Conservation (phyloP, 2,797 vertebrate species). For the Anguilla marmorata region DNA sequence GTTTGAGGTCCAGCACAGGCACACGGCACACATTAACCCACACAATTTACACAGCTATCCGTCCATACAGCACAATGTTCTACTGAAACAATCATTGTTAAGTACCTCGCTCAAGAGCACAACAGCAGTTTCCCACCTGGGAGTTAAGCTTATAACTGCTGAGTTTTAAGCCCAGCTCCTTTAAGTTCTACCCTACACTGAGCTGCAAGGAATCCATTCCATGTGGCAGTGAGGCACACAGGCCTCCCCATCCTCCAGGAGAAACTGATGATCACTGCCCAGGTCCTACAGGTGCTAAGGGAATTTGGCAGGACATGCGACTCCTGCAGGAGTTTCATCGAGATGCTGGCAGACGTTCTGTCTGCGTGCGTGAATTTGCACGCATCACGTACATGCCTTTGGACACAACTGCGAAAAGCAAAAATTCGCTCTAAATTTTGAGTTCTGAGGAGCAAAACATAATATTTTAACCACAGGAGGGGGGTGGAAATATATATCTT, state of each 20-base stretch:
- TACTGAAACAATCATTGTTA: neutral
- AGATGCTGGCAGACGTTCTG: neutral
- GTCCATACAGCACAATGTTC: neutral
- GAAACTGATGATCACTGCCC: neutral
- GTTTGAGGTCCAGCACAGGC: neutral
- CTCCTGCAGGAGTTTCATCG: neutral
- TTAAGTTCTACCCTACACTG: neutral
- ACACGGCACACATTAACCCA: neutral
- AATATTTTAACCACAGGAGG: slow-evolving; percentile 25
- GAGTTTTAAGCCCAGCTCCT: neutral
- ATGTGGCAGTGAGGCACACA: neutral
- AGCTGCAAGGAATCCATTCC: neutral
- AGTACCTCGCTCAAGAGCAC: neutral
- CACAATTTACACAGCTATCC: neutral
- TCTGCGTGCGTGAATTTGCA: neutral
- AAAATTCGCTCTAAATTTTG: neutral
- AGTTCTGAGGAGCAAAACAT: neutral
- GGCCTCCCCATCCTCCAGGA: neutral
- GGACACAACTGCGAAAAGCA: neutral
- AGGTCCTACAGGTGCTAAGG: neutral
- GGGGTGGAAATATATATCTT: slow-evolving; percentile 30
- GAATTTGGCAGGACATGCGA: neutral
- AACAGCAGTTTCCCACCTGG: neutral
- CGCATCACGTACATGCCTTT: neutral
- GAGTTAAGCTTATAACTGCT: no score